phyloP scores from a whole-genome alignment of 2,888 invertebrate genomes.

The Carabus problematicus region DNA sequence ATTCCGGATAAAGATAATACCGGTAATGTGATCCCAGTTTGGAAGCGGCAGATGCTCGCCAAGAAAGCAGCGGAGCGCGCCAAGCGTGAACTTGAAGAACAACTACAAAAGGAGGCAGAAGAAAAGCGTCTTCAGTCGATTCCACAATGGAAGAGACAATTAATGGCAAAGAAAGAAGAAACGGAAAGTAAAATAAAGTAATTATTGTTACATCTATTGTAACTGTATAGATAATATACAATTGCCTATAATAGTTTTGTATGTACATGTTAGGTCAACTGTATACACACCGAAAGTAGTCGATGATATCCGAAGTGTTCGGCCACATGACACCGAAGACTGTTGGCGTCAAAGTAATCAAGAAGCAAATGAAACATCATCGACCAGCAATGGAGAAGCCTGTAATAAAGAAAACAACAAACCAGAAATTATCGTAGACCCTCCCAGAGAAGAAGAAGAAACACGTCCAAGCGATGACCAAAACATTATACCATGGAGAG shows the following conservation, averaged over 20 bases:
- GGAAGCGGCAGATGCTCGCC: slow-evolving; percentile 96
- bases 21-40: slow-evolving; percentile 89
- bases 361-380: slow-evolving; percentile 52
- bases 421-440: slow-evolving; percentile 42
- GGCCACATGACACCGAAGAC: slow-evolving; percentile 53
- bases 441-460: slow-evolving; percentile 52
- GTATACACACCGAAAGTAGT: slow-evolving; percentile 76
- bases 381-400: slow-evolving; percentile 28
- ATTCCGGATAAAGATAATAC: slow-evolving; percentile 88
- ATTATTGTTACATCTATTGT: slow-evolving; percentile 49
- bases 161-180: slow-evolving; percentile 82
- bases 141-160: slow-evolving; percentile 93
- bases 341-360: slow-evolving; percentile 57
- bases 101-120: slow-evolving; percentile 83
- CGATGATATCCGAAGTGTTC: slow-evolving; percentile 64
- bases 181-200: slow-evolving; percentile 79
- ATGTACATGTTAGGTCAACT: slow-evolving; percentile 62
- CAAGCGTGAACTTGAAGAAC: slow-evolving; percentile 87
- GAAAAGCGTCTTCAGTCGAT: slow-evolving; percentile 84
- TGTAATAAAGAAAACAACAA: slow-evolving; percentile 57
- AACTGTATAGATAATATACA: slow-evolving; percentile 7
- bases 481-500: slow-evolving; percentile 86
- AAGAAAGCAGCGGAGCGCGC: slow-evolving; percentile 94
- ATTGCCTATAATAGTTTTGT: no score
- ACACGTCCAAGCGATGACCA: slow-evolving; percentile 69